Percentiles rank a stretch among this genome's conserved stretches.
phyloP scores from a whole-genome alignment of 2,888 invertebrate species.

The Caenorhabditis parvicauda region DNA sequence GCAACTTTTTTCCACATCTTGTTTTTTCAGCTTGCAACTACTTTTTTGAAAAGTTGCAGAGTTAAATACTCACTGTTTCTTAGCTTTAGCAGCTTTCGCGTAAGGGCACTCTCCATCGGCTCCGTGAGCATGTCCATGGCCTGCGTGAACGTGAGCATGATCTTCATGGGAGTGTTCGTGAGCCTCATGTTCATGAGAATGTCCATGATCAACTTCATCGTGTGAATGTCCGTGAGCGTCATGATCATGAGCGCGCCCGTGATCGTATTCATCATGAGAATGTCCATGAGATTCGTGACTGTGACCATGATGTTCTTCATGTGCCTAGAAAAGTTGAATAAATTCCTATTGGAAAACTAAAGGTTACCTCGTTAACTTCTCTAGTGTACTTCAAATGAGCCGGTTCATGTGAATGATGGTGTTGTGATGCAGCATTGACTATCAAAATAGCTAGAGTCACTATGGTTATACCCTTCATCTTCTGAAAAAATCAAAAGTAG shows the following conservation, averaged over 20 bases:
- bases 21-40: too few species aligned
- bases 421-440: too few species aligned
- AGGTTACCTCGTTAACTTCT: conserved; percentile 54
- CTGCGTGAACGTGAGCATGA: conserved; percentile 36
- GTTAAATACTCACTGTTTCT: conserved; percentile 1
- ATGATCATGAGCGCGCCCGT: not conserved
- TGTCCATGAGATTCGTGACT: conserved; percentile 32
- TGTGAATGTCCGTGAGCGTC: conserved; percentile 16
- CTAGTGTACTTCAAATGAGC: conserved; percentile 55
- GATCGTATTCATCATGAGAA: conserved; percentile 21
- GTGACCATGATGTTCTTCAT: conserved; percentile 17
- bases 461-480: too few species aligned
- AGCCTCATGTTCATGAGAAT: conserved; percentile 22
- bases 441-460: too few species aligned
- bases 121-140: conserved; percentile 16
- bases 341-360: not conserved
- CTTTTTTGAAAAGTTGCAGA: too few species aligned
- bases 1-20: too few species aligned
- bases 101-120: conserved; percentile 28
- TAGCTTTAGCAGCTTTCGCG: too few species aligned
- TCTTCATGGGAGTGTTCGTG: conserved; percentile 28
- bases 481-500: too few species aligned
- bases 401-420: conserved; percentile 43
- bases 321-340: conserved; percentile 8
- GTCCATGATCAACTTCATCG: conserved; percentile 11